A percentile compares a stretch with the other conserved stretches of the same genome.
These are phyloP conservation scores for Xanthostigma xanthostigma DNA, from an alignment of 2,888 invertebrate genomes.

Conservation along the genomic window DNA sequence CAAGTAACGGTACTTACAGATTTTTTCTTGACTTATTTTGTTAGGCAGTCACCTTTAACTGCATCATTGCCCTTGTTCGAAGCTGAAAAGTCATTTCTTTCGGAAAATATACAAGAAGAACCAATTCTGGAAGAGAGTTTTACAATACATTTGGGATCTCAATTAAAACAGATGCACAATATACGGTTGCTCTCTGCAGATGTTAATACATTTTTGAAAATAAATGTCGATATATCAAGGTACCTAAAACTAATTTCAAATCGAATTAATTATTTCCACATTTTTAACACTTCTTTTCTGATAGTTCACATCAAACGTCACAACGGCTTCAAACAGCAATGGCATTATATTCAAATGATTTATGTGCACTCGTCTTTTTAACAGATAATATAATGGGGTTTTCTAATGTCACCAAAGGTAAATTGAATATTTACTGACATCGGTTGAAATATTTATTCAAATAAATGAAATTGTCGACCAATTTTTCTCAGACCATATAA, in stretches of 20 bases:
- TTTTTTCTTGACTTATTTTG: slow-evolving; percentile 7
- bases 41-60: slow-evolving; percentile 31
- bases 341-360: slow-evolving; percentile 80
- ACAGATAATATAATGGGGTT: slow-evolving; percentile 38
- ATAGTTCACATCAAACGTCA: slow-evolving; percentile 45
- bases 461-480: too few relatives aligned
- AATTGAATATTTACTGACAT: neutral
- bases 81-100: slow-evolving; percentile 1
- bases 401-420: slow-evolving; percentile 24
- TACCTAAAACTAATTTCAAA: neutral
- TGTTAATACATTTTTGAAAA: slow-evolving; percentile 63
- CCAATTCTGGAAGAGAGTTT: slow-evolving; percentile 77
- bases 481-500: too few relatives aligned
- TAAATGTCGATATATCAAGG: slow-evolving; percentile 18
- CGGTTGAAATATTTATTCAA: slow-evolving; percentile 2
- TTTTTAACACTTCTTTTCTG: slow-evolving; percentile 9
- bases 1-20: neutral
- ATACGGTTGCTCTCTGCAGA: slow-evolving; percentile 79
- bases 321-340: slow-evolving; percentile 85
- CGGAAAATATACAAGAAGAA: slow-evolving; percentile 9
- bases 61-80: slow-evolving; percentile 20
- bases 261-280: slow-evolving; percentile 1
- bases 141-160: slow-evolving; percentile 93
- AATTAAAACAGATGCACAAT: slow-evolving; percentile 97
- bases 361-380: slow-evolving; percentile 76